phyloP scores from a whole-genome alignment of 2,888 invertebrate genomes.

The Melolontha melolontha region DNA sequence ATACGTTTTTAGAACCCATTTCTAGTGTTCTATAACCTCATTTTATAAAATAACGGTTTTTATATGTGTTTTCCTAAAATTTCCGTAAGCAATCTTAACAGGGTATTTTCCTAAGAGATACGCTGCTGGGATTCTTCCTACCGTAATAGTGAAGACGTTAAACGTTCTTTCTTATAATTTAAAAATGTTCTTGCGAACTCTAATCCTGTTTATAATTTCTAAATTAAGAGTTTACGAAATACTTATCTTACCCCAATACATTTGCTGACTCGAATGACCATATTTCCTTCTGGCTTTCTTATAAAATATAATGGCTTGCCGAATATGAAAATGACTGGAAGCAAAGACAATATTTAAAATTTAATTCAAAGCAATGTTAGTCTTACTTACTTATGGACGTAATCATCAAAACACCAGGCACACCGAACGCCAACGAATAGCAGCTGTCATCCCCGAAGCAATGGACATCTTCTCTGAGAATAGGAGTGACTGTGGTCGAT shows the following conservation, averaged over 20 bases:
- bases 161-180: no score
- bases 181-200: no score
- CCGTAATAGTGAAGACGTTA: no score
- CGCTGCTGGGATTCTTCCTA: no score
- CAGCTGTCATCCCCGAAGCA: conserved; percentile 84
- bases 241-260: conserved; percentile 79
- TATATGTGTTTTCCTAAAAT: no score
- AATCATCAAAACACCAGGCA: conserved; percentile 89
- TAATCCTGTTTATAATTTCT: conserved; percentile 37
- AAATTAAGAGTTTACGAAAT: conserved; percentile 44
- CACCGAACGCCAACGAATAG: conserved; percentile 88
- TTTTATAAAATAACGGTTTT: no score
- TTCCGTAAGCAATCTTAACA: no score
- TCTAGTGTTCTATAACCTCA: no score
- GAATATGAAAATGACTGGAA: conserved; percentile 82
- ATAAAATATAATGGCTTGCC: conserved; percentile 84
- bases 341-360: conserved; percentile 3
- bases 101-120: no score
- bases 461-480: conserved; percentile 81
- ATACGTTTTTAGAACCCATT: no score
- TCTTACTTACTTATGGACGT: conserved; percentile 79
- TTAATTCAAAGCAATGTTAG: no score
- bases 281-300: conserved; percentile 84
- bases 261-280: conserved; percentile 80
- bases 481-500: conserved; percentile 89